phyloP scores from a whole-genome alignment of 2,113 vertebrate species.

The Romanogobio albipinnatus region DNA sequence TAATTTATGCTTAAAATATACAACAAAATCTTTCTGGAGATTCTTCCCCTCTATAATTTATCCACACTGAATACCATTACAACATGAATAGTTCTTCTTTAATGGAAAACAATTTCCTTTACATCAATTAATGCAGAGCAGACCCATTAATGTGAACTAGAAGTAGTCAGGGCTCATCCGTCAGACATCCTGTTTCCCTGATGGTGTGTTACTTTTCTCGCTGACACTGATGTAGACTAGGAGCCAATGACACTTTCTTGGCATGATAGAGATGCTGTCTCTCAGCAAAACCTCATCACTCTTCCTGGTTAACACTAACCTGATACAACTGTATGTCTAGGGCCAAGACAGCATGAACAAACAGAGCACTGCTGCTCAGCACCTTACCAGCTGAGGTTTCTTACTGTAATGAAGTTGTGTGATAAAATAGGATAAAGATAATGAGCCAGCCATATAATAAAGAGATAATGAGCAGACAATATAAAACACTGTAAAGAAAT shows the following conservation, averaged over 20 bases:
- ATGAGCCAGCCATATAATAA: conserved; percentile 21
- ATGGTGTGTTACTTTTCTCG: conserved; percentile 54
- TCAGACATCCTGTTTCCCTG: conserved; percentile 44
- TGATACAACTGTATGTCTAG: conserved; percentile 31
- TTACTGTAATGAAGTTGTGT: conserved; percentile 25
- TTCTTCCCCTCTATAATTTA: neutral
- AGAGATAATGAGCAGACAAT: conserved; percentile 11
- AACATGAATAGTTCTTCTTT: neutral
- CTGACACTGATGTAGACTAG: conserved; percentile 55
- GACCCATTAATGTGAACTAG: neutral
- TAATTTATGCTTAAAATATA: neutral
- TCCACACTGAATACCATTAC: neutral
- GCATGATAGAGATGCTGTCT: conserved; percentile 41
- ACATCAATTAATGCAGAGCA: neutral
- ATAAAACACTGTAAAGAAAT: conserved; percentile 8
- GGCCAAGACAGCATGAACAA: conserved; percentile 7
- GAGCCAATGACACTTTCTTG: conserved; percentile 49
- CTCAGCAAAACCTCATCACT: conserved; percentile 42
- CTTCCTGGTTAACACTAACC: conserved; percentile 42
- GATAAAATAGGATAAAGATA: neutral
- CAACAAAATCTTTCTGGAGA: neutral
- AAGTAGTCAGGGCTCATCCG: conserved; percentile 10
- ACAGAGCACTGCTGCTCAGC: neutral
- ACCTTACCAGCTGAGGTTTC: neutral
- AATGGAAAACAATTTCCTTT: neutral